Evolutionary conservation across 1,140 invertebrate species (phyloP), one percentile per base, ranked within the genome.

Genomic region (Scaptomyza graminum): DNA sequence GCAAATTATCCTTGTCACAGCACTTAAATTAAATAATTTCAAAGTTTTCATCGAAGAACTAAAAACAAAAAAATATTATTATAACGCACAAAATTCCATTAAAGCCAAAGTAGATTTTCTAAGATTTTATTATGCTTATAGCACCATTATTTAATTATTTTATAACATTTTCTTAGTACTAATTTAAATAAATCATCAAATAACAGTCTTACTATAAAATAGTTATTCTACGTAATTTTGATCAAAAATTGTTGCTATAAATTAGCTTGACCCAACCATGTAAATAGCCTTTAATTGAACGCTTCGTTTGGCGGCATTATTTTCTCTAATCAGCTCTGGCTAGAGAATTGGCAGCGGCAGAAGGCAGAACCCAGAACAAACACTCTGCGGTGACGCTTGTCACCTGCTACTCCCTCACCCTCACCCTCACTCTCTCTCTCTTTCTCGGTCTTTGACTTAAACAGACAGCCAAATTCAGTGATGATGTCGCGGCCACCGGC

Each of bases 401-500:
- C 80, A 81, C 68, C 80, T 67, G 69, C 70, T 44, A 46, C 28
- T 31, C 28, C 28, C 28, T 31, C 28, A 6, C 5, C 5, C 28
- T 31, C 28, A 3, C 5, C 5, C 31, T 1, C 31, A 9, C 31
- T 34, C 6, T 9, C 0, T 9, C 31, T 34, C 31, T 8, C 31
- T 34, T 0, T 2, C 8, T 34, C 28, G 3, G 28, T 5, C 3
- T 31, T 31, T 31, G 56, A 67, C 49, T 57, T 52, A 7, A 37
- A 39, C 37, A 60, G 59, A 55, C 44, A 59, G 68, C 56, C 65
- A 61, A 74, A 66, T 65, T 73, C 46, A 57, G 61, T 69, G 81
- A 84, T 81, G 80, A 81, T 77, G 69, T 69, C 75, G 81, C 75
- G 81, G 68, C 82, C 81, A 81, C 73, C 77, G 56, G 76, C 41